phyloP scores from a whole-genome alignment of 2,888 invertebrate species.

The Notodromas monacha region DNA sequence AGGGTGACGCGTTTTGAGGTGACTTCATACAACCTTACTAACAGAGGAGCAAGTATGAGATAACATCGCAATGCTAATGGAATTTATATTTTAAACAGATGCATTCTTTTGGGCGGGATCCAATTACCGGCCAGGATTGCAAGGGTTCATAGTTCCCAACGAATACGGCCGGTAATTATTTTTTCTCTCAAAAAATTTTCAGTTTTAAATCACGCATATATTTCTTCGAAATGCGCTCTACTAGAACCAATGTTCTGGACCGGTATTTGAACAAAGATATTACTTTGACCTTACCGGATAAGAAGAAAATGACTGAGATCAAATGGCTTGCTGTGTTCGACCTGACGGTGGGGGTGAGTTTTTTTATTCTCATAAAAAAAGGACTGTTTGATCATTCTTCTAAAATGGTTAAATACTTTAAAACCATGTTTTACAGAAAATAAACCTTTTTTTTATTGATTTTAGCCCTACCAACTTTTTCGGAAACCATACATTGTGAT shows the following conservation, averaged over 20 bases:
- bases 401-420: constrained; percentile 7
- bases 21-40: no score
- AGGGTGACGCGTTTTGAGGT: no score
- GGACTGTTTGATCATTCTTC: constrained; percentile 6
- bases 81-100: constrained; percentile 19
- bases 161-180: constrained; percentile 40
- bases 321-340: constrained; percentile 71
- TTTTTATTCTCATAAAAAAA: no score
- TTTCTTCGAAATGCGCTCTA: constrained; percentile 13
- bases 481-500: constrained; percentile 9
- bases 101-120: constrained; percentile 83
- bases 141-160: constrained; percentile 66
- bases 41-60: no score
- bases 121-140: constrained; percentile 41
- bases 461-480: no score
- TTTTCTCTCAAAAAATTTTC: not conserved
- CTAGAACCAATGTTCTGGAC: constrained; percentile 46
- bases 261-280: constrained; percentile 59
- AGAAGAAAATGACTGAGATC: constrained; percentile 49
- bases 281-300: constrained; percentile 42
- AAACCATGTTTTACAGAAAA: constrained; percentile 1
- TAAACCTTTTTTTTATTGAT: constrained; percentile 7
- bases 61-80: not conserved
- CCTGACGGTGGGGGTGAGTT: no score
- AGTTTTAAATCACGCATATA: no score